Evolutionary conservation across 1,140 invertebrate species (phyloP).

Genomic region (Plodia interpunctella): DNA sequence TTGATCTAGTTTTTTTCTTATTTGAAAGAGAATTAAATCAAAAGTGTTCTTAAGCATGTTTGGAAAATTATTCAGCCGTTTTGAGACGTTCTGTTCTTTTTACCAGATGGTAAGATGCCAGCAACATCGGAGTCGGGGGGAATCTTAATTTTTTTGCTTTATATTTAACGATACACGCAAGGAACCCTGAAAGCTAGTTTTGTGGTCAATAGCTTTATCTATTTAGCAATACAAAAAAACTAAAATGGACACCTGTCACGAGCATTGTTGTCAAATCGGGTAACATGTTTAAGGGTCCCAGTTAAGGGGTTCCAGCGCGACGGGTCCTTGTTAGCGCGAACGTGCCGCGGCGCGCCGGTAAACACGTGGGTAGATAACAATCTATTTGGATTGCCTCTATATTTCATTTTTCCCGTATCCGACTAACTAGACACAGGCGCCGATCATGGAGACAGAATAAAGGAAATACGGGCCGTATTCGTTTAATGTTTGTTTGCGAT

Average conservation of each 20-base stretch:
- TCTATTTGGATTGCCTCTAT: conserved; percentile 77
- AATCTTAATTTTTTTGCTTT: too few species aligned
- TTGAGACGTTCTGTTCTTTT: too few species aligned
- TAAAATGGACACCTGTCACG: conserved; percentile 54
- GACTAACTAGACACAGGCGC: conserved; percentile 71
- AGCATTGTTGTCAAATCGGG: conserved; percentile 50
- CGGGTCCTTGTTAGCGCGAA: conserved; percentile 68
- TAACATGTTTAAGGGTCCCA: conserved; percentile 37
- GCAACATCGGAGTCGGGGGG: too few species aligned
- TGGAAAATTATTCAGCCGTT: too few species aligned
- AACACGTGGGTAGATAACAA: conserved; percentile 78
- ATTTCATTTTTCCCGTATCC: conserved; percentile 73
- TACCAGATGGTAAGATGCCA: too few species aligned
- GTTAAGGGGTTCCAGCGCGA: conserved; percentile 51
- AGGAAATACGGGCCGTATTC: conserved; percentile 60
- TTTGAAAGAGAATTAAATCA: too few species aligned
- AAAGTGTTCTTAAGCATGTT: too few species aligned
- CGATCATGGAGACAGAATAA: conserved; percentile 40
- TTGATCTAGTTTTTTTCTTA: too few species aligned
- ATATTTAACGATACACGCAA: too few species aligned
- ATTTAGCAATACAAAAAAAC: conserved; percentile 27
- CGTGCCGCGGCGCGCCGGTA: conserved; percentile 69
- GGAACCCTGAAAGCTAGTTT: neutral
- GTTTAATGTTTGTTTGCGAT: conserved; percentile 5
- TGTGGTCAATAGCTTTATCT: neutral